phyloP scores from a whole-genome alignment of 1,140 invertebrate species.

The Octopus sinensis region DNA sequence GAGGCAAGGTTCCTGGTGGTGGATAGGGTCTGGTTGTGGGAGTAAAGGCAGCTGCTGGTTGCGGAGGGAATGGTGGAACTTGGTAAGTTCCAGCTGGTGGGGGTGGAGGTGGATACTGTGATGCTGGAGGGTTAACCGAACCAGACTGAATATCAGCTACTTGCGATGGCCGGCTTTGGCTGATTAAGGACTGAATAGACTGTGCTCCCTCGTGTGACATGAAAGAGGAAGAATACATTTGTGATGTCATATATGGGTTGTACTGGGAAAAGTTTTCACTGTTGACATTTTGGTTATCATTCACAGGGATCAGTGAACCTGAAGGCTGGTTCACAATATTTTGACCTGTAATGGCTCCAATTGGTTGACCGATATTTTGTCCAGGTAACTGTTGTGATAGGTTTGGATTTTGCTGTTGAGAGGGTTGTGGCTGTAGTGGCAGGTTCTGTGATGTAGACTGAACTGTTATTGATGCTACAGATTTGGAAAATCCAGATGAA shows the following conservation, averaged over 20 bases:
- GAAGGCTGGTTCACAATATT: neutral
- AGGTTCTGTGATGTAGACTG: neutral
- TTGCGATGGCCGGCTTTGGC: neutral
- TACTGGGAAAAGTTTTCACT: conserved; percentile 26
- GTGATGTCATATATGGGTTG: conserved; percentile 48
- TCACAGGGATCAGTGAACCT: neutral
- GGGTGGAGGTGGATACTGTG: conserved; percentile 16
- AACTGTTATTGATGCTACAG: neutral
- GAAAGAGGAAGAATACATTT: conserved; percentile 50
- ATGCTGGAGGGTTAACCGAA: conserved; percentile 23
- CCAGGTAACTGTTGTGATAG: neutral
- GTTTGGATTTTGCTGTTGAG: neutral
- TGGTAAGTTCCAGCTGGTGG: conserved; percentile 11
- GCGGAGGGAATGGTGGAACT: conserved; percentile 11
- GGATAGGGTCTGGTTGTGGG: conserved; percentile 11
- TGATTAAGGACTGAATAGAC: conserved; percentile 41
- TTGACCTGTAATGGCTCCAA: neutral
- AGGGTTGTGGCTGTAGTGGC: neutral
- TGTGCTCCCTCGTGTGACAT: conserved; percentile 51
- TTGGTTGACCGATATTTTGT: neutral
- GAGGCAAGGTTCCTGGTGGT: conserved; percentile 17
- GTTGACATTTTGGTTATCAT: neutral
- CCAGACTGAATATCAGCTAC: conserved; percentile 11
- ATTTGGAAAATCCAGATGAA: neutral
- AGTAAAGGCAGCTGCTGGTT: neutral